These are phyloP conservation scores for Arnoldichthys spilopterus DNA, from an alignment of 2,797 vertebrate species.

Conservation along the genomic window DNA sequence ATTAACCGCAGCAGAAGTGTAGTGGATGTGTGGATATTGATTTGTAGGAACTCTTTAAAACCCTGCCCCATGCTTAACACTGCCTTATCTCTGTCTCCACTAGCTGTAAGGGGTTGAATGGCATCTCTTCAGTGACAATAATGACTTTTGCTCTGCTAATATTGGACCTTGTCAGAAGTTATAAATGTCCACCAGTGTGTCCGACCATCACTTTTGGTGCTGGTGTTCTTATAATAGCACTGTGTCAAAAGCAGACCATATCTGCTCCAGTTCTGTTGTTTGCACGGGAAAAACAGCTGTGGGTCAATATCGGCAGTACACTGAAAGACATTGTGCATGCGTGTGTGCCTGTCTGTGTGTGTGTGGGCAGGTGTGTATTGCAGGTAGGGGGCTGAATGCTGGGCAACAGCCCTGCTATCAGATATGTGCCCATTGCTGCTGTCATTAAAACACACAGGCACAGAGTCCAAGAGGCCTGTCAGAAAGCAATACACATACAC, in stretches of 20 bases:
- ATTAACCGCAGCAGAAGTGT: constrained; percentile 12
- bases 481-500: background rate
- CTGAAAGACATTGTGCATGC: constrained; percentile 49
- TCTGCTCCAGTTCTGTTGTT: constrained; percentile 39
- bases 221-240: background rate
- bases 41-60: constrained; percentile 47
- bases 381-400: constrained; percentile 44
- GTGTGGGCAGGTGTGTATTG: constrained; percentile 13
- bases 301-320: constrained; percentile 54
- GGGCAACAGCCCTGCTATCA: constrained; percentile 58
- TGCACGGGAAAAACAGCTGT: constrained; percentile 49
- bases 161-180: constrained; percentile 35
- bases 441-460: constrained; percentile 49
- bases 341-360: constrained; percentile 19
- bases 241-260: constrained; percentile 10
- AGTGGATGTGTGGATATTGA: constrained; percentile 45
- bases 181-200: constrained; percentile 18
- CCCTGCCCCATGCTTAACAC: constrained; percentile 19
- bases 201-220: constrained; percentile 21
- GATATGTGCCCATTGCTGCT: constrained; percentile 52
- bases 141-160: constrained; percentile 46
- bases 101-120: constrained; percentile 44
- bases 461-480: background rate
- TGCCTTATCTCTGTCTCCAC: constrained; percentile 48
- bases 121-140: constrained; percentile 33